Percentiles rank a stretch among this genome's conserved stretches.
phyloP scores from a whole-genome alignment of 2,888 invertebrate genomes.

The Apomyelois bistriatella region DNA sequence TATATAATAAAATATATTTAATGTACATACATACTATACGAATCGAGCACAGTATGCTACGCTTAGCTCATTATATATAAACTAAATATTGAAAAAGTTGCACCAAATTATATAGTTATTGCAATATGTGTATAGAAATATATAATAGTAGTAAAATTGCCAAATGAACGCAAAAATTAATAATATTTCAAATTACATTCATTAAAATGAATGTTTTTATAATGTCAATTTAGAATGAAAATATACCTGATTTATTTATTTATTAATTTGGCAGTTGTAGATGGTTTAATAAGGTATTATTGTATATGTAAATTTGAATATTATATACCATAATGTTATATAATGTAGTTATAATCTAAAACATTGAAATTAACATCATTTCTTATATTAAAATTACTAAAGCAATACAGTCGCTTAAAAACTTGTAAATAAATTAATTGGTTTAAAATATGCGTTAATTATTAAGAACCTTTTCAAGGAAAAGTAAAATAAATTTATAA shows the following conservation, averaged over 20 bases:
- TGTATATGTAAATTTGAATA: slow-evolving; percentile 27
- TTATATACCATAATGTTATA: slow-evolving; percentile 15
- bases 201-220: slow-evolving; percentile 21
- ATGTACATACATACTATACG: slow-evolving; percentile 38
- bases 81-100: slow-evolving; percentile 30
- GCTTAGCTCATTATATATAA: slow-evolving; percentile 48
- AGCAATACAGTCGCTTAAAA: slow-evolving; percentile 67
- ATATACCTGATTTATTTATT: slow-evolving; percentile 19
- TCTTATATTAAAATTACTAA: slow-evolving; percentile 32
- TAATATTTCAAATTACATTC: slow-evolving; percentile 17
- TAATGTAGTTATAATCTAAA: slow-evolving; percentile 21
- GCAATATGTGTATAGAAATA: slow-evolving; percentile 30
- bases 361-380: slow-evolving; percentile 24
- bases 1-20: slow-evolving; percentile 38
- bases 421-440: slow-evolving; percentile 28
- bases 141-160: slow-evolving; percentile 27
- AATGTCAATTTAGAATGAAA: slow-evolving; percentile 33
- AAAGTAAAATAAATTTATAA: slow-evolving; percentile 33
- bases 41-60: slow-evolving; percentile 47
- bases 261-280: slow-evolving; percentile 24
- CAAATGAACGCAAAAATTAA: slow-evolving; percentile 29
- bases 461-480: slow-evolving; percentile 40
- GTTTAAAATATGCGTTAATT: slow-evolving; percentile 26
- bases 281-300: slow-evolving; percentile 22
- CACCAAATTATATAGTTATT: slow-evolving; percentile 38